Base-by-base conservation (phyloP, 2,888 invertebrate genomes). In the Amblyteles armatorius region DNA sequence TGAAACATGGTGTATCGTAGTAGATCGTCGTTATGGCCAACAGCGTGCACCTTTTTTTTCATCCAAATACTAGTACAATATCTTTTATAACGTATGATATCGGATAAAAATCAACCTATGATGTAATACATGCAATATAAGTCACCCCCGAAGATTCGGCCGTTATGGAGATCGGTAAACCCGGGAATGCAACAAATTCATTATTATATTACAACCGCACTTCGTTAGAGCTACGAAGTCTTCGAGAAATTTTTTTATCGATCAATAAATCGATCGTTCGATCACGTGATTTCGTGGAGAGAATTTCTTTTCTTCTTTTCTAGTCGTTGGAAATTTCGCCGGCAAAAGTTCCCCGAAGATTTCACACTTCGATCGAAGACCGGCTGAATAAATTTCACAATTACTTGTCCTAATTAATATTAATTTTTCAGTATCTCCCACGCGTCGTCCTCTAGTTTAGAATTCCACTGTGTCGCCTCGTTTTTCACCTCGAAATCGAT, bases 361-460 rank as follows among this genome's bases (percentile, higher is more conserved):
- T 48, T 69, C 36, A 48, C 67, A 22, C 77, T 52, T 52, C 81
- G 73, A 40, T 83, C 77, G 29, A 69, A 78, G 55, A 65, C 13
- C 78, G 73, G 72, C 77, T 81, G 80, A 78, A 74, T 81, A 88
- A 81, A 83, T 88, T 80, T 67, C 79, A 83, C 86, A 85, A 55
- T 86, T 85, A 77, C 79, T 82, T 65, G 52, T 80, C 55, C 72
- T 76, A 73, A 80, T 87, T 84, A 76, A 74, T 83, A 86, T 92
- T 92, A 94, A 91, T 93, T 90, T 87, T 93, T 93, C 79, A 93
- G 85, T 90, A 93, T 92, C 82, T 93, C 92, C 93, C 93, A 93
- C 29, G 93, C 93, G 84, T 94, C 93, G 36, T 93, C 93, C 88
- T 93, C 93, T 5, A 92, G 84, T 87, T 93, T 93, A 0, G 91